Conservation (phyloP, 2,797 vertebrate species). For the Sebastiscus tertius region DNA sequence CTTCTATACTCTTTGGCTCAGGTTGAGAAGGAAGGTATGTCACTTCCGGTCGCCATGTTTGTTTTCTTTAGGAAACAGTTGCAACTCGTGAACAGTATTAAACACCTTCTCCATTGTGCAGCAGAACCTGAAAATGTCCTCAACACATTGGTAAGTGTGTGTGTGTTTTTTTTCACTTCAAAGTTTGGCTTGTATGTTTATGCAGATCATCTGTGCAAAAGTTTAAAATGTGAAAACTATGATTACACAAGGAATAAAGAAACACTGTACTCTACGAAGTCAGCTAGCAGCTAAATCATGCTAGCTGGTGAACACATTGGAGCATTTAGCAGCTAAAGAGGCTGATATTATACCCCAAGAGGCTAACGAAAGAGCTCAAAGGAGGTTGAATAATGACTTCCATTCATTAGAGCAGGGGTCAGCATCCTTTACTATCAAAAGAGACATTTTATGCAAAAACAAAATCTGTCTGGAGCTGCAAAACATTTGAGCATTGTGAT, state of each 20-base stretch:
- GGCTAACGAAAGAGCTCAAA: background rate
- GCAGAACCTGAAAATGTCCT: background rate
- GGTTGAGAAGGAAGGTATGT: background rate
- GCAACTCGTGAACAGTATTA: background rate
- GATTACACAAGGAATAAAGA: background rate
- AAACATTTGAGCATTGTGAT: too few species aligned
- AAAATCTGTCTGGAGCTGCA: too few species aligned
- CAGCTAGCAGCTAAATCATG: background rate
- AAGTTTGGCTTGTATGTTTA: background rate
- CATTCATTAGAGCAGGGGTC: background rate
- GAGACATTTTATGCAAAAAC: too few species aligned
- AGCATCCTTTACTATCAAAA: background rate
- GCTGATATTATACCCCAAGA: background rate
- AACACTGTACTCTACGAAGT: background rate
- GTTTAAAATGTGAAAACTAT: background rate
- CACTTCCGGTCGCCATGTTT: constrained; percentile 25
- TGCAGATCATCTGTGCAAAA: background rate
- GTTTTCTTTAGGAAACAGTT: background rate
- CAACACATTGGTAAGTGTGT: background rate
- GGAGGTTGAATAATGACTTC: too few species aligned
- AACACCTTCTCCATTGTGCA: background rate
- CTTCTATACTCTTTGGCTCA: too few species aligned
- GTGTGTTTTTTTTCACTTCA: too few species aligned
- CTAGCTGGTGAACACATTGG: background rate
- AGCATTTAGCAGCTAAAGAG: background rate